Conservation (phyloP, 2,113 vertebrate species). For the Sporophila hypoxantha region DNA sequence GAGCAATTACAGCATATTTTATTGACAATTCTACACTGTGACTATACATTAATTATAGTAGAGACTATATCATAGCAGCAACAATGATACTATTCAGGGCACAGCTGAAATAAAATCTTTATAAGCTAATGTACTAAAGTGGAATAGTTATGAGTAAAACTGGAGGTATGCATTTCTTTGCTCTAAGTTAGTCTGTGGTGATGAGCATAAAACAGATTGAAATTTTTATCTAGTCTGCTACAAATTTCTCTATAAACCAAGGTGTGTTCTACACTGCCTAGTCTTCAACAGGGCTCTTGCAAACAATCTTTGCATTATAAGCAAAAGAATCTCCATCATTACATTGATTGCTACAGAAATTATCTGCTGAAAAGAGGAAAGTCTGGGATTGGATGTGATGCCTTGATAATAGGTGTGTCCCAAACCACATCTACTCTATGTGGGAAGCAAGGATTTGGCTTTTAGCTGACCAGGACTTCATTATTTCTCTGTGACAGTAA, state of each 20-base stretch:
- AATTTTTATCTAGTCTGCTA: not conserved
- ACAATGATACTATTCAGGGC: not conserved
- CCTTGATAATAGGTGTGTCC: not conserved
- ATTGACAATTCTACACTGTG: conserved; percentile 36
- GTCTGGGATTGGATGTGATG: not conserved
- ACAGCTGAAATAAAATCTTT: conserved; percentile 20
- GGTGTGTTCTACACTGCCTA: not conserved
- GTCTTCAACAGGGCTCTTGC: not conserved
- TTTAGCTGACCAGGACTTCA: not conserved
- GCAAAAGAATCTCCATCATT: not conserved
- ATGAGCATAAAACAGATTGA: not conserved
- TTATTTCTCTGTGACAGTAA: not conserved
- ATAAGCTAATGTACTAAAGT: not conserved
- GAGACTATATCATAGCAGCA: not conserved
- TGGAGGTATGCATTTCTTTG: not conserved
- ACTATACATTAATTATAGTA: conserved; percentile 38
- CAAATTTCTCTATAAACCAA: not conserved
- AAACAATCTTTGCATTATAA: not conserved
- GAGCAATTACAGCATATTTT: conserved; percentile 39
- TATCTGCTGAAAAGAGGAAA: not conserved
- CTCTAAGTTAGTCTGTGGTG: not conserved
- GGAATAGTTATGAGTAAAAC: not conserved
- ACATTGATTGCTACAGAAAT: not conserved
- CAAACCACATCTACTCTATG: not conserved
- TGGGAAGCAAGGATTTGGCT: not conserved